Evolutionary conservation across 2,113 vertebrate species (phyloP).

Genomic region (Strix aluco): DNA sequence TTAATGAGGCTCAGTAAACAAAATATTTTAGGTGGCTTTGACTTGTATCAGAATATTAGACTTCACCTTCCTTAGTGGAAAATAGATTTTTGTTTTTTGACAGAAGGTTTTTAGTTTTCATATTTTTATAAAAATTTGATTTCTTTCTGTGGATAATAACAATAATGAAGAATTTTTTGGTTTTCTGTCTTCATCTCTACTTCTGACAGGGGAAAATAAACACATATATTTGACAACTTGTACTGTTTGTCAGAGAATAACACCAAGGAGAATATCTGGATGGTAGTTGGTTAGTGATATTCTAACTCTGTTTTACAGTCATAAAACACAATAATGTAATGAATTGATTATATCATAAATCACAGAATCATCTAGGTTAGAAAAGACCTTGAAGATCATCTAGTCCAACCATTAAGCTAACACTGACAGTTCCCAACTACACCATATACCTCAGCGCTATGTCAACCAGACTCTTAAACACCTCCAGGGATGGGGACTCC

Average conservation of each 20-base stretch:
- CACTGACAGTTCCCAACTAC: too few species aligned
- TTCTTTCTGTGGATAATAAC: not conserved
- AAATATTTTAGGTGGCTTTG: not conserved
- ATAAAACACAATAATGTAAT: not conserved
- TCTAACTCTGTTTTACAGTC: not conserved
- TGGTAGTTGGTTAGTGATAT: not conserved
- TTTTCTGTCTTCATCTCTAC: not conserved
- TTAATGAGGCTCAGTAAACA: not conserved
- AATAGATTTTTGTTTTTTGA: not conserved
- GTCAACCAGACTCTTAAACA: too few species aligned
- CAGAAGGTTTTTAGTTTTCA: not conserved
- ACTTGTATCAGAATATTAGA: not conserved
- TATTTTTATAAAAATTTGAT: not conserved
- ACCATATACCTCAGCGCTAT: too few species aligned
- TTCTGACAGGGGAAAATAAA: not conserved
- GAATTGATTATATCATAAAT: not conserved
- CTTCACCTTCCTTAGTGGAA: not conserved
- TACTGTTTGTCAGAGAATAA: not conserved
- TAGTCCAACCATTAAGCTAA: too few species aligned
- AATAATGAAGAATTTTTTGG: not conserved
- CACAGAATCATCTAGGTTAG: too few species aligned
- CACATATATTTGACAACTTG: not conserved
- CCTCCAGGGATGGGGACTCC: too few species aligned
- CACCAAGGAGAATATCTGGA: not conserved
- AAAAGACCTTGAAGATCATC: too few species aligned